Conservation (phyloP, 2,113 vertebrate genomes). For the Platichthys stellatus region DNA sequence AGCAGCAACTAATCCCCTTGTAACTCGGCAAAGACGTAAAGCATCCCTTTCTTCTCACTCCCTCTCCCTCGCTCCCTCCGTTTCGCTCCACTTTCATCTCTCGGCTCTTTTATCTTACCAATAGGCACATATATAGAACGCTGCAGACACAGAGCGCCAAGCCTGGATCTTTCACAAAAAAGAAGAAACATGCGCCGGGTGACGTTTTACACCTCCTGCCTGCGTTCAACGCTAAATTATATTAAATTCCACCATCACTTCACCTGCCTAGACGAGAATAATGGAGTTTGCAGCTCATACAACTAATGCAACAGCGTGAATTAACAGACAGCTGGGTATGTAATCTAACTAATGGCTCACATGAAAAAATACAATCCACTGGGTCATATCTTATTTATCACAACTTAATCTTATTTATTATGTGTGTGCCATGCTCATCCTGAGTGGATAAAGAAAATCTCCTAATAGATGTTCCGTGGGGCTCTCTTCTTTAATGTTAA, state of each 20-base stretch:
- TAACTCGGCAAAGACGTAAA: conserved; percentile 64
- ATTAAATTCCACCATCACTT: conserved; percentile 60
- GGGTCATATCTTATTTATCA: conserved; percentile 25
- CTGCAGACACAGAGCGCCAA: conserved; percentile 11
- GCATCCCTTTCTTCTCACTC: conserved; percentile 36
- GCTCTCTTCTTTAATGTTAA: conserved; percentile 16
- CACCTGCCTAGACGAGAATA: conserved; percentile 36
- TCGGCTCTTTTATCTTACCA: conserved; percentile 75
- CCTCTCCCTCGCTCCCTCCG: conserved; percentile 48
- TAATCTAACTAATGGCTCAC: conserved; percentile 49
- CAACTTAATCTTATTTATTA: conserved; percentile 8
- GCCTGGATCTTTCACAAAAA: conserved; percentile 45
- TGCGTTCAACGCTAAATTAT: conserved; percentile 58
- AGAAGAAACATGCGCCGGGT: conserved; percentile 34
- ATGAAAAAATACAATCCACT: conserved; percentile 43
- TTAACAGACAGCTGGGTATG: conserved; percentile 49
- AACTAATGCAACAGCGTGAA: conserved; percentile 44
- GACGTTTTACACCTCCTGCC: conserved; percentile 61
- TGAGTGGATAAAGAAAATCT: conserved; percentile 4
- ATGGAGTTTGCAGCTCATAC: conserved; percentile 39
- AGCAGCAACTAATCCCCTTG: conserved; percentile 72
- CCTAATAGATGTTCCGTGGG: conserved; percentile 4
- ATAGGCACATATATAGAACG: conserved; percentile 49
- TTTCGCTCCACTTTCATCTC: conserved; percentile 73
- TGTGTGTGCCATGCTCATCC: conserved; percentile 3